Base-by-base conservation (phyloP, 2,888 invertebrate species). In the Falcaria lacertinaria region DNA sequence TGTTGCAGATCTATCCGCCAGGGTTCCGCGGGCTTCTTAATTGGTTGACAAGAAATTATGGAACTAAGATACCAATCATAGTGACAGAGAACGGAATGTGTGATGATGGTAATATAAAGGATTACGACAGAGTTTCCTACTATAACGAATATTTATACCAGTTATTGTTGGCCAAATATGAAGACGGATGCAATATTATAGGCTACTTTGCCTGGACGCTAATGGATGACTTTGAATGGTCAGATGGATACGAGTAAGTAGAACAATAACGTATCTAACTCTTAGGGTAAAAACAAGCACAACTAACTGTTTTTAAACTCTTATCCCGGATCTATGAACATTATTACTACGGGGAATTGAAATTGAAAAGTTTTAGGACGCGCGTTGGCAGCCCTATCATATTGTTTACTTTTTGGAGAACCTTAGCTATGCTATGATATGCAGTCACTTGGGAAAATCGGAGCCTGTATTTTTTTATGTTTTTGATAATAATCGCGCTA, bases 201-300 rank as follows among this genome's bases (percentile, higher is more conserved):
- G 91, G 91, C 0, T 92, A 91, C 68, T 89, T 90, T 11, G 91
- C 90, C 0, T 92, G 92, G 92, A 91, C 91, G 1, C 73, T 93
- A 19, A 82, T 92, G 82, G 93, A 93, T 60, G 91, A 91, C 60
- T 91, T 92, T 51, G 92, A 92, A 71, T 92, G 92, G 92, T 69
- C 60, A 89, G 66, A 61, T 17, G 88, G 91, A 11, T 92, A 90
- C 62, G 69, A 69, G 79, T 89, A 69, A 74, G 79, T 71, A 19
- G 3, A 19, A 19, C n/a, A n/a, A n/a, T n/a, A n/a, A n/a, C n/a
- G n/a, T n/a, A n/a, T n/a, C n/a, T n/a, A n/a, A n/a, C n/a, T n/a
- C n/a, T n/a, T n/a, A n/a, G n/a, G n/a, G n/a, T n/a, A n/a, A n/a
- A n/a, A n/a, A n/a, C n/a, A n/a, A n/a, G n/a, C n/a, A n/a, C n/a